phyloP scores from a whole-genome alignment of 1,140 invertebrate genomes.

The Protaetia brevitarsis region DNA sequence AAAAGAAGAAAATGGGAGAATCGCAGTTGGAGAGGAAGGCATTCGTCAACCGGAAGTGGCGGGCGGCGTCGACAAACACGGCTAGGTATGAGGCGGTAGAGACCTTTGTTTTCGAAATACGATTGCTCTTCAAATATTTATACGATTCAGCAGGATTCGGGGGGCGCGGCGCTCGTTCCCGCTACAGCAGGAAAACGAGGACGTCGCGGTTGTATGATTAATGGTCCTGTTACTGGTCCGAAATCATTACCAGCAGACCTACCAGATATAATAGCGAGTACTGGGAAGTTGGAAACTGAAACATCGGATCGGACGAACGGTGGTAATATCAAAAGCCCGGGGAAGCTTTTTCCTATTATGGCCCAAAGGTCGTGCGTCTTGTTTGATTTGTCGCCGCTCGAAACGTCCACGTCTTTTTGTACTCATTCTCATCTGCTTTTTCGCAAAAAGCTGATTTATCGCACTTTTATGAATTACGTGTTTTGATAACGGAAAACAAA shows the following conservation, averaged over 20 bases:
- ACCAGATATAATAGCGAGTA: neutral
- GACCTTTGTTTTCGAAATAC: conserved; percentile 14
- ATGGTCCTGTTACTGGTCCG: conserved; percentile 12
- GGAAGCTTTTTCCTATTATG: conserved; percentile 11
- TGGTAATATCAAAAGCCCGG: conserved; percentile 6
- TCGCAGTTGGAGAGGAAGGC: neutral
- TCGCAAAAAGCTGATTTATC: neutral
- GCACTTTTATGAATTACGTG: neutral
- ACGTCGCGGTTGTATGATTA: conserved; percentile 15
- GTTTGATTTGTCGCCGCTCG: neutral
- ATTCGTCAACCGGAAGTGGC: neutral
- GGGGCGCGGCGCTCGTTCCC: neutral
- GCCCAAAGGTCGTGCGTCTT: conserved; percentile 6
- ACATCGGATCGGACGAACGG: neutral
- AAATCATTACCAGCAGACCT: conserved; percentile 15
- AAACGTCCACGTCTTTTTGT: neutral
- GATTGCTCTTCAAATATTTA: conserved; percentile 16
- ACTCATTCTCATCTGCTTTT: neutral
- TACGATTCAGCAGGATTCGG: conserved; percentile 13
- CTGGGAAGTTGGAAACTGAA: conserved; percentile 11
- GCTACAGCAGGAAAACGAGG: conserved; percentile 1
- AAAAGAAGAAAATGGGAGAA: too few relatives aligned
- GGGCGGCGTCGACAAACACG: neutral
- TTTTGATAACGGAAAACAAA: too few relatives aligned
- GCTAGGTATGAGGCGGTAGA: neutral